Conservation (phyloP, 2,113 vertebrate species). For the Bambusicola thoracicus region DNA sequence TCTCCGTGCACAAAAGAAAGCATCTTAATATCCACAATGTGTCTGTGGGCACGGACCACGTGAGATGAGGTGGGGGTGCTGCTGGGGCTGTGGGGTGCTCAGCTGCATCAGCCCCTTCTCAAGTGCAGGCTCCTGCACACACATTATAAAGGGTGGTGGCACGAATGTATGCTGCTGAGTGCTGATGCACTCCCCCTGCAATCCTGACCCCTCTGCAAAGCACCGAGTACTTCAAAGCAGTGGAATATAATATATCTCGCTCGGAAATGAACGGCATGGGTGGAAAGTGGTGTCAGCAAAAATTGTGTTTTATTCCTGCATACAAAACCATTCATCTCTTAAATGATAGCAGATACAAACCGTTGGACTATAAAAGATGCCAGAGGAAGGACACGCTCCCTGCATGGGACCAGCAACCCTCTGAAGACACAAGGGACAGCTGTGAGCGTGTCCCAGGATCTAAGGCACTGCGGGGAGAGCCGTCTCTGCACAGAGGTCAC, state of each 20-base stretch:
- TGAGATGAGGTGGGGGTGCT: not conserved
- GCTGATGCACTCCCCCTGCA: not conserved
- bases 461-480: not conserved
- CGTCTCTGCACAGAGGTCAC: not conserved
- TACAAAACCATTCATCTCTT: not conserved
- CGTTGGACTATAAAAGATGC: not conserved
- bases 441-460: not conserved
- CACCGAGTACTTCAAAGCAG: not conserved
- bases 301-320: conserved; percentile 20
- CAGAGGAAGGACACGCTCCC: not conserved
- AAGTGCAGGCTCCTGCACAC: not conserved
- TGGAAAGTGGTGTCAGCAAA: not conserved
- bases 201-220: not conserved
- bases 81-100: not conserved
- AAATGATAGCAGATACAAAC: not conserved
- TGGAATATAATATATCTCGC: not conserved
- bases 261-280: not conserved
- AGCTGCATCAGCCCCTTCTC: not conserved
- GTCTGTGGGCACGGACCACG: not conserved
- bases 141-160: not conserved
- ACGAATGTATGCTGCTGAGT: not conserved
- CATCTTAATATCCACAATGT: not conserved
- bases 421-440: not conserved
- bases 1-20: not conserved
- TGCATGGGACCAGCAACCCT: not conserved